Conservation (phyloP, 2,797 vertebrate genomes). For the Syngnathus rostellatus region DNA sequence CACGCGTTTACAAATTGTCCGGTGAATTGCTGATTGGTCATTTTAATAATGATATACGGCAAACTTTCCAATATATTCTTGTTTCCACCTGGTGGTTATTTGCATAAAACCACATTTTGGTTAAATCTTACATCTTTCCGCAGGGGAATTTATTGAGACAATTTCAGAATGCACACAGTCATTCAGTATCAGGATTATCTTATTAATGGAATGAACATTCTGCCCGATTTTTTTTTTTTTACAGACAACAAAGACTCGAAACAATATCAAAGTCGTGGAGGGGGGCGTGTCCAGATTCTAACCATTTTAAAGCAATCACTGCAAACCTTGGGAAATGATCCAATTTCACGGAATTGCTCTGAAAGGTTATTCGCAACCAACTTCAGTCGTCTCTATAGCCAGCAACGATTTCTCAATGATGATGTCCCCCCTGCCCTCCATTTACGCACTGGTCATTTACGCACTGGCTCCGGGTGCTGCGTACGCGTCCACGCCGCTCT, state of each 20-base stretch:
- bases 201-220: not conserved
- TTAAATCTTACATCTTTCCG: not conserved
- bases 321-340: no score
- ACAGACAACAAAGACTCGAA: not conserved
- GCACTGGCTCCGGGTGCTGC: slow-evolving; percentile 72
- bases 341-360: no score
- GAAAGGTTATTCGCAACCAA: no score
- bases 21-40: no score
- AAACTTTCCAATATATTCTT: no score
- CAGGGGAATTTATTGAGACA: not conserved
- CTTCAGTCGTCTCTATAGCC: no score
- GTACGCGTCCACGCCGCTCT: slow-evolving; percentile 82
- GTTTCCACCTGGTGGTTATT: no score
- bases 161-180: not conserved
- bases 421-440: not conserved
- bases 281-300: not conserved
- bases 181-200: not conserved
- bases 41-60: no score
- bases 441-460: slow-evolving; percentile 53
- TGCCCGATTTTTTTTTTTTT: not conserved
- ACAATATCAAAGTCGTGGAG: not conserved
- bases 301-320: not conserved
- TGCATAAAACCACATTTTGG: no score
- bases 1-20: no score
- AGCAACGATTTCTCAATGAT: not conserved